phyloP scores from a whole-genome alignment of 2,888 invertebrate species.

The Morpho deidamia region DNA sequence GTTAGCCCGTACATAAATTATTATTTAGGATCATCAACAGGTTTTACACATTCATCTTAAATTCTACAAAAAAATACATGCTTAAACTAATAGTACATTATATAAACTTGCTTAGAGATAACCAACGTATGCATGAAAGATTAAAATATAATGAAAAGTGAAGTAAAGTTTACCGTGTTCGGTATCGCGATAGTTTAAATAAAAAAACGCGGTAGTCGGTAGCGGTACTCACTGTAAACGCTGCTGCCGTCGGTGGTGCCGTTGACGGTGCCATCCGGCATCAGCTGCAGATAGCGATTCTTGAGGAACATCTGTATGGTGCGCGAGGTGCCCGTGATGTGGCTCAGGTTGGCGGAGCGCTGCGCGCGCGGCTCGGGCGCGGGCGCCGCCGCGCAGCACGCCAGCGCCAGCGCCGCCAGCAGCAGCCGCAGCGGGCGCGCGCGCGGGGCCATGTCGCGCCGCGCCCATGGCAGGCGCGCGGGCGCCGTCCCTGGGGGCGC shows the following conservation, averaged over 20 bases:
- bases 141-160: no score
- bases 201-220: not conserved
- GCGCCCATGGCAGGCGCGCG: conserved; percentile 74
- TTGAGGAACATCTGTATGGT: conserved; percentile 92
- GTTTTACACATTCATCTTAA: no score
- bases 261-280: conserved; percentile 91
- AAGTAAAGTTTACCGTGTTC: no score
- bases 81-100: no score
- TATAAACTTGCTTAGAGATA: no score
- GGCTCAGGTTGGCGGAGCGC: conserved; percentile 89
- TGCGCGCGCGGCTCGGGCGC: conserved; percentile 81
- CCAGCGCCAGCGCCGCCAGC: conserved; percentile 72
- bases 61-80: no score
- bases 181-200: no score
- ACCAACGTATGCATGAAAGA: no score
- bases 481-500: conserved; percentile 74
- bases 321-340: conserved; percentile 87
- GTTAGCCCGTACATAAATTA: no score
- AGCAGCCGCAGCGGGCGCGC: conserved; percentile 75
- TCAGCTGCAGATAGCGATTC: conserved; percentile 88
- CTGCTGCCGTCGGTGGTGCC: conserved; percentile 88
- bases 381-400: conserved; percentile 71
- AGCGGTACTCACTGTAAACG: conserved; percentile 87
- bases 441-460: conserved; percentile 74
- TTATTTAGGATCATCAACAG: no score